A percentile compares a stretch with the other conserved stretches of the same genome.
phyloP scores from a whole-genome alignment of 2,888 invertebrate genomes.

The Nomada ferruginata region DNA sequence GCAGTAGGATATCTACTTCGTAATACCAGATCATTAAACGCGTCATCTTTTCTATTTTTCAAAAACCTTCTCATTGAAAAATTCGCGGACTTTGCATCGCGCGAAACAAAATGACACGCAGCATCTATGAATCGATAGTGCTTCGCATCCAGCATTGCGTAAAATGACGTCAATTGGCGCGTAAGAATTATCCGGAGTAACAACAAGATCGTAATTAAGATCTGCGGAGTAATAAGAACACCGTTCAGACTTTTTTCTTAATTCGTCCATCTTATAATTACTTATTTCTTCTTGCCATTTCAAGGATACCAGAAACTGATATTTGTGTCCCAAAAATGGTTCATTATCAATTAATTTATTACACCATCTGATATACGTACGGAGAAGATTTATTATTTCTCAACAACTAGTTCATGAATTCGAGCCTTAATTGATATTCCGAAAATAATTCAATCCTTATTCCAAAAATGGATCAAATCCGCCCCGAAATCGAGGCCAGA shows the following conservation, averaged over 20 bases:
- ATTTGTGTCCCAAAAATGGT: no score
- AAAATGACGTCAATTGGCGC: slow-evolving; percentile 50
- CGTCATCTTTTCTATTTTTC: slow-evolving; percentile 6
- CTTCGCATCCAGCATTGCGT: slow-evolving; percentile 33
- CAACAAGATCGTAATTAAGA: slow-evolving; percentile 6
- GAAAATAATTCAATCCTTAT: not conserved
- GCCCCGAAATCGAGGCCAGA: no score
- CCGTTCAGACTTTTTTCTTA: not conserved
- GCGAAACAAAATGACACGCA: not conserved
- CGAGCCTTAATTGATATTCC: no score
- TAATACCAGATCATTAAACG: not conserved
- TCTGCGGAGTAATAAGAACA: not conserved
- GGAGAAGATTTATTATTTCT: no score
- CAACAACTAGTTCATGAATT: no score
- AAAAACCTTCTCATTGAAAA: not conserved
- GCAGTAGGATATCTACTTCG: not conserved
- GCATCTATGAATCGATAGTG: slow-evolving; percentile 34
- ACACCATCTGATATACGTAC: no score
- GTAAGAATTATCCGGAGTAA: slow-evolving; percentile 17
- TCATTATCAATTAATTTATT: no score
- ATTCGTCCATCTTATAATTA: not conserved
- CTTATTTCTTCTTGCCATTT: no score
- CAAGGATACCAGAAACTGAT: no score
- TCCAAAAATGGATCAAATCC: no score
- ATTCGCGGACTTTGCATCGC: not conserved